Base-by-base conservation (phyloP, 2,113 vertebrate genomes). In the Porphyrio hochstetteri region DNA sequence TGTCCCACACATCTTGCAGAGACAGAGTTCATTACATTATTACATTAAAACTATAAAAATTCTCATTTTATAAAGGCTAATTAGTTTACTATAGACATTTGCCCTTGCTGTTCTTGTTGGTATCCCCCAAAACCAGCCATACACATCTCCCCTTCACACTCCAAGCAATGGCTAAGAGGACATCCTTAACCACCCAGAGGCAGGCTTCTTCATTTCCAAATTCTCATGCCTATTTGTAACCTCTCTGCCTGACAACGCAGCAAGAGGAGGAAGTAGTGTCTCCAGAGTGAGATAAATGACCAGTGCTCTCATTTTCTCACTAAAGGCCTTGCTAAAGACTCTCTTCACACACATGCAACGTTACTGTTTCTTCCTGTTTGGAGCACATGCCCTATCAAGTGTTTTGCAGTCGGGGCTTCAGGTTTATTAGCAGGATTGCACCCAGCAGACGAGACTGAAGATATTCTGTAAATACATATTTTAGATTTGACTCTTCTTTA, bases 1-100 rank as follows among this genome's bases (percentile, higher is more conserved):
- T 75, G 40, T 63, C 53, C 46, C 29, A 74, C 38, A 48, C 63
- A 13, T 38, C 11, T 77, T 60, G 56, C 2, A 0, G 38, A 75
- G 61, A 75, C 11, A 60, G 14, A 35, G 10, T 46, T 96, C 78
- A 82, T 91, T 63, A 91, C 19, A 18, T 92, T 84, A 76, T 93
- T 78, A 63, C 46, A 59, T 67, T 33, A 91, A 85, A 76, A 81
- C 84, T 48, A 25, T 0, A 0, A 31, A 91, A 46, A 27, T 12
- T 81, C 21, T 70, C 24, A 19, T 70, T 86, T 91, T 76, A n/a
- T 75, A 76, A 91, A 91, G 53, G 74, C 95, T 93, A 93, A 94
- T 94, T 79, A 88, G 33, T 77, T 94, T 80, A 91, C 76, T 36
- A 75, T 9, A 81, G 59, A 29, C 24, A 82, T 90, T 87, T 86